Base-by-base conservation (phyloP, 1,140 invertebrate genomes). In the Melitaea cinxia region DNA sequence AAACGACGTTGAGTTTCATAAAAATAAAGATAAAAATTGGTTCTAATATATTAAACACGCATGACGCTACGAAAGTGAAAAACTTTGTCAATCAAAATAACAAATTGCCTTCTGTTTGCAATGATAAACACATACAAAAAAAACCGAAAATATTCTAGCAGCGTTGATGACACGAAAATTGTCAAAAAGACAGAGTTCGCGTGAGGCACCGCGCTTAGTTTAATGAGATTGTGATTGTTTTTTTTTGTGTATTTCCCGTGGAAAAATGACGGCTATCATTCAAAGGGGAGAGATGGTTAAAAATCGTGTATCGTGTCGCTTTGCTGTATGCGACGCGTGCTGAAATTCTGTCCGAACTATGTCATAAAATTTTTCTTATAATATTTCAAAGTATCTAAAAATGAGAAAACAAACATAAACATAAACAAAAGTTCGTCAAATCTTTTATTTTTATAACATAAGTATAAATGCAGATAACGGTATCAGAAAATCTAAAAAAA, bases 161-260 rank as follows among this genome's bases (percentile, higher is more conserved):
- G 39, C 50, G 50, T 45, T 54, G 64, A 68, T 68, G 68, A 68
- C 63, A 71, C 60, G 63, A 71, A 71, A 68, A 65, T 72, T 69
- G 70, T 70, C 73, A 75, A 70, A 73, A 69, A 70, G 68, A 68
- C 66, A 65, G 61, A 65, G 58, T n/a, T 78, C 68, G 76, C 76
- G 76, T 78, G 76, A 26, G n/a, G 54, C 54, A 50, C 63, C 63
- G 65, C 76, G 70, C 65, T 73, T 72, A 65, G 45, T 58, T 60
- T 72, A 77, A 77, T 77, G 66, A 71, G 70, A 78, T 73, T 73
- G 65, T 71, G 70, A 72, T 72, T 69, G 62, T 72, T 72, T 75
- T 72, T 72, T 75, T 67, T 59, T 71, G 66, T 58, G 60, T 47
- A 49, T 71, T 60, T 66, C 73, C 64, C 63, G 21, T 60, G 60